Conservation (phyloP, 2,888 invertebrate genomes). For the Griposia aprilina region DNA sequence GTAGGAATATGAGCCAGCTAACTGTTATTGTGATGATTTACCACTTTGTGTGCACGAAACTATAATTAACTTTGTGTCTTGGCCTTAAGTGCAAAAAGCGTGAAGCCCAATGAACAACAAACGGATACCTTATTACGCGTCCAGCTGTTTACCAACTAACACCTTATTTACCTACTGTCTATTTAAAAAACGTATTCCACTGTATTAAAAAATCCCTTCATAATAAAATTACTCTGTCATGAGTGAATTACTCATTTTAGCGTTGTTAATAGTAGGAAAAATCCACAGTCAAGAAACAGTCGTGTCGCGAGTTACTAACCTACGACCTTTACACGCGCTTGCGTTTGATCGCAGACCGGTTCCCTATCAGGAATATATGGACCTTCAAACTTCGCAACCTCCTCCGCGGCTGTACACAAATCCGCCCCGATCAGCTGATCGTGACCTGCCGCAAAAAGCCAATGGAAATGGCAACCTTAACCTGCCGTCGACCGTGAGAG, state of each 20-base stretch:
- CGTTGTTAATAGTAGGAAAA: conserved; percentile 72
- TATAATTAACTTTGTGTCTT: conserved; percentile 65
- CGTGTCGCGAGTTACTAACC: conserved; percentile 64
- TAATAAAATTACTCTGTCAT: conserved; percentile 67
- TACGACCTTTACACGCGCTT: conserved; percentile 50
- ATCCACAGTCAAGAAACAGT: conserved; percentile 70
- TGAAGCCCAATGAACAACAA: conserved; percentile 76
- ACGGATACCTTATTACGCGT: conserved; percentile 77
- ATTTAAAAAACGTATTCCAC: conserved; percentile 47
- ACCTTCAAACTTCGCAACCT: conserved; percentile 37
- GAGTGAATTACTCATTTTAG: conserved; percentile 74
- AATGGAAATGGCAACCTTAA: conserved; percentile 53
- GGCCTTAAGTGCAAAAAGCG: conserved; percentile 82
- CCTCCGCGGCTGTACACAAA: conserved; percentile 59
- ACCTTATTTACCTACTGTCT: conserved; percentile 68
- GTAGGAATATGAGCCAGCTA: conserved; percentile 11
- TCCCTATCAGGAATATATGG: conserved; percentile 47
- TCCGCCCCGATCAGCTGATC: conserved; percentile 53
- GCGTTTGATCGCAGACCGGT: conserved; percentile 57
- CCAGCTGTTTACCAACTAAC: conserved; percentile 77
- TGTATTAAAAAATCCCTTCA: conserved; percentile 7
- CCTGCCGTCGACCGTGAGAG: conserved; percentile 58
- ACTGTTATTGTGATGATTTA: conserved; percentile 42
- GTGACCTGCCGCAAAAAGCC: conserved; percentile 42
- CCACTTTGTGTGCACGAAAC: conserved; percentile 54